phyloP scores from a whole-genome alignment of 2,797 vertebrate species.

The Pogonophryne albipinna region DNA sequence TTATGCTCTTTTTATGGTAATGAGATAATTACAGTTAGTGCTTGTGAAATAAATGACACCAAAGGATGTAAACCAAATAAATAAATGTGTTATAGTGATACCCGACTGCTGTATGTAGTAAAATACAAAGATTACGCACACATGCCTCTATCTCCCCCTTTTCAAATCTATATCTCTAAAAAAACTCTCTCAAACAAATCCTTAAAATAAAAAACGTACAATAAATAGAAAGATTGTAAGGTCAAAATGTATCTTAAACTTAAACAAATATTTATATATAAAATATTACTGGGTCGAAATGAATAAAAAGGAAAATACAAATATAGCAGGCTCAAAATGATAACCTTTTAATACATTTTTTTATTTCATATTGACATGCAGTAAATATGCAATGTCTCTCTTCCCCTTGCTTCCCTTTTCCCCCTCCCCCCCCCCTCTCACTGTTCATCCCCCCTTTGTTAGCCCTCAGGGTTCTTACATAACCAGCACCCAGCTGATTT shows the following conservation, averaged over 20 bases:
- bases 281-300: too few relatives aligned
- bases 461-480: constrained; percentile 66
- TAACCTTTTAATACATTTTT: not conserved
- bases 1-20: not conserved
- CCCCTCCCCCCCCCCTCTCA: not conserved
- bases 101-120: not conserved
- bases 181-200: too few relatives aligned
- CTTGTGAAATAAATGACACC: not conserved
- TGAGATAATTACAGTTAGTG: not conserved
- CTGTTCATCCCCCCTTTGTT: constrained; percentile 9
- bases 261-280: too few relatives aligned
- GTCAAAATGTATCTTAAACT: too few relatives aligned
- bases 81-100: accelerated
- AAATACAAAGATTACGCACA: not conserved
- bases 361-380: constrained; percentile 34
- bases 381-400: constrained; percentile 32
- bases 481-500: constrained; percentile 77
- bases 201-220: too few relatives aligned
- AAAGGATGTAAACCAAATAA: not conserved
- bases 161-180: too few relatives aligned
- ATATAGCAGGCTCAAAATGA: constrained; percentile 10
- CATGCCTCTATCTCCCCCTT: too few relatives aligned
- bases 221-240: too few relatives aligned
- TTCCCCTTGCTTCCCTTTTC: too few relatives aligned
- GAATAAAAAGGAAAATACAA: not conserved